Evolutionary conservation across 2,113 vertebrate genomes (phyloP), one percentile per base, ranked within the genome.

Genomic region (Bolborhynchus lineola): DNA sequence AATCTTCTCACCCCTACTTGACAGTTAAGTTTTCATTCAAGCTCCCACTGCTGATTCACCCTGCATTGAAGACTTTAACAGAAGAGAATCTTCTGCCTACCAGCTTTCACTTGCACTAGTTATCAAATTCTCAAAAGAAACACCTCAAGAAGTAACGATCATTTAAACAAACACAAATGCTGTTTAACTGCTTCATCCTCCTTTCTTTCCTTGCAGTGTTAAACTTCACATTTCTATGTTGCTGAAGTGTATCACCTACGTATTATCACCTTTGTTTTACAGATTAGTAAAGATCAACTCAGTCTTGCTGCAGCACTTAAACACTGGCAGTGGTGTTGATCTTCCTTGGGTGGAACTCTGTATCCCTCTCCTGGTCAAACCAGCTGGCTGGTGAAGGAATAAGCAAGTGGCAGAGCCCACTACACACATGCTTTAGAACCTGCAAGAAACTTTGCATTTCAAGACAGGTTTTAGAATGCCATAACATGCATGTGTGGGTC

Each of bases 401-500:
- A 68, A 63, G 3, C 8, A 64, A 81, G 19, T 87, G n/a, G 6
- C 6, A 20, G n/a, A 78, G 41, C 4, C 10, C 25, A 41, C 9
- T 23, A 15, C 12, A 33, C 5, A 9, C 0, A 0, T 60, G 74
- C 49, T 55, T 75, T 11, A 64, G 39, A 93, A 79, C 7, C 11
- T 42, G 17, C 13, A 75, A 89, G 31, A 70, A 84, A 35, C 31
- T 20, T 81, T 28, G 21, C 8, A 70, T 86, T 88, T 88, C 1
- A 3, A 23, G 42, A 16, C 8, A 59, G 11, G 10, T 75, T 89
- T 84, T 78, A 23, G 42, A 46, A n/a, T 46, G 29, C 62, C 10
- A 10, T 29, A 64, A 59, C 23, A 55, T 4, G 1, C 0, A 0
- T 3, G 0, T 8, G 9, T 26, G 35, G 2, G 16, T 77, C 29